Evolutionary conservation across 2,888 invertebrate genomes (phyloP).

Genomic region (Drosophila colorata): DNA sequence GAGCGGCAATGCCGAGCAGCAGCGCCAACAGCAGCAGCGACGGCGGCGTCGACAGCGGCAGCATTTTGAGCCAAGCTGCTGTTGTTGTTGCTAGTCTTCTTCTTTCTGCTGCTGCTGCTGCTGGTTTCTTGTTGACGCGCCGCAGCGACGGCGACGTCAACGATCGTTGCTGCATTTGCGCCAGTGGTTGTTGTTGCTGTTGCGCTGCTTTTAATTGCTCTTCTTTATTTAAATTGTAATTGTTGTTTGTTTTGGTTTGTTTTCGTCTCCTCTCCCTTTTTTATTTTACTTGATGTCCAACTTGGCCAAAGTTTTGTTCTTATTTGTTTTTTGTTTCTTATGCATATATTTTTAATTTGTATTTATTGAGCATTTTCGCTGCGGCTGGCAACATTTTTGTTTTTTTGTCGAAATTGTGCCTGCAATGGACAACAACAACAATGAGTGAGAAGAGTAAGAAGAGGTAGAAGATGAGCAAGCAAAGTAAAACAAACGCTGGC

Average conservation of each 20-base stretch:
- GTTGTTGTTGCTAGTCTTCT: conserved; percentile 23
- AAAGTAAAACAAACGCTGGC: conserved; percentile 57
- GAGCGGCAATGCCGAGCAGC: conserved; percentile 55
- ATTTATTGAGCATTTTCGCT: conserved; percentile 37
- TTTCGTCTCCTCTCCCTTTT: not conserved
- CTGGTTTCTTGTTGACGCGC: conserved; percentile 44
- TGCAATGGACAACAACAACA: conserved; percentile 47
- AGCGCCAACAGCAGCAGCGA: conserved; percentile 40
- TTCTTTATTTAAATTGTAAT: conserved; percentile 17
- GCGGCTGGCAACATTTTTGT: conserved; percentile 32
- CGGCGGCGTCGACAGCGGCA: conserved; percentile 23
- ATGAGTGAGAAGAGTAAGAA: conserved; percentile 22
- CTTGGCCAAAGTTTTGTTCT: conserved; percentile 28
- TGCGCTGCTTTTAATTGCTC: conserved; percentile 10
- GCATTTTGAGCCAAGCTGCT: conserved; percentile 53
- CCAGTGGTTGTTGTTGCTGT: conserved; percentile 48
- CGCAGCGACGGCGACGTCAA: conserved; percentile 75
- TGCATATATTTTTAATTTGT: conserved; percentile 27
- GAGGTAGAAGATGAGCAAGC: conserved; percentile 16
- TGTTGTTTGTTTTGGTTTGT: conserved; percentile 9
- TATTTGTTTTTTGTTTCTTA: conserved; percentile 8
- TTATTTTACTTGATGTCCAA: conserved; percentile 7
- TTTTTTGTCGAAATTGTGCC: conserved; percentile 12
- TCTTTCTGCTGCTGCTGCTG: conserved; percentile 24
- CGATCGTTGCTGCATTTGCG: conserved; percentile 72